A percentile compares a stretch with the other conserved stretches of the same genome.
Evolutionary conservation across 2,888 invertebrate genomes (phyloP).

Genomic region (Campoplex nolae): DNA sequence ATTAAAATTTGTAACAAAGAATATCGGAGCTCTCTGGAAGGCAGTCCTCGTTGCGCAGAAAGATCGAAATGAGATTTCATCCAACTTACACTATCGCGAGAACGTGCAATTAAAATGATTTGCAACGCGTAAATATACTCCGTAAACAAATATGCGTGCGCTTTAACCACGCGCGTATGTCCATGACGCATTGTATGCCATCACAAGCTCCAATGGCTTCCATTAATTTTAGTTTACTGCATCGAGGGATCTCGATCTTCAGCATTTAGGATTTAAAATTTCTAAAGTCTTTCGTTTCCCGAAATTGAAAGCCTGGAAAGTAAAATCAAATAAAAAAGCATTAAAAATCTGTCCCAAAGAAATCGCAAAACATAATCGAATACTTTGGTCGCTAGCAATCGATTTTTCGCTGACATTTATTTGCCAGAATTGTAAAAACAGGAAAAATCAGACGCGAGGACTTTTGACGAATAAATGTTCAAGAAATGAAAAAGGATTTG

Average conservation of each 20-base stretch:
- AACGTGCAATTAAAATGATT: constrained; percentile 75
- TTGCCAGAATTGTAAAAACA: neutral
- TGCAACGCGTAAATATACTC: constrained; percentile 58
- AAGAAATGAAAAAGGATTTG: neutral
- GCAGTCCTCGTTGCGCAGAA: neutral
- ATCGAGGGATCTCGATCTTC: neutral
- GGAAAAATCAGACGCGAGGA: neutral
- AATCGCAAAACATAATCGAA: no score
- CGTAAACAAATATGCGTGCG: constrained; percentile 9
- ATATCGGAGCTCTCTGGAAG: constrained; percentile 55
- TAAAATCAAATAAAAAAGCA: neutral
- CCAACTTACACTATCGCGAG: constrained; percentile 61
- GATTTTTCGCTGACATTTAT: neutral
- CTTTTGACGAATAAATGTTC: neutral
- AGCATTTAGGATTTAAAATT: neutral
- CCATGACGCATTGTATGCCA: constrained; percentile 20
- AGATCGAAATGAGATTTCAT: constrained; percentile 70
- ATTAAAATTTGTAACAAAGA: constrained; percentile 78
- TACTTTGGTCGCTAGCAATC: no score
- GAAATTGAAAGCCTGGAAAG: neutral
- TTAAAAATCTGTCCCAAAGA: neutral
- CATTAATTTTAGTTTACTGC: constrained; percentile 50
- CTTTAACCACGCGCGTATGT: neutral
- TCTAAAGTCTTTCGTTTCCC: neutral
- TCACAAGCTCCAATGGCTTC: constrained; percentile 5